A percentile compares a stretch with the other conserved stretches of the same genome.
These are phyloP conservation scores for Himalopsyche phryganea DNA, from an alignment of 1,140 invertebrate species.

Conservation along the genomic window DNA sequence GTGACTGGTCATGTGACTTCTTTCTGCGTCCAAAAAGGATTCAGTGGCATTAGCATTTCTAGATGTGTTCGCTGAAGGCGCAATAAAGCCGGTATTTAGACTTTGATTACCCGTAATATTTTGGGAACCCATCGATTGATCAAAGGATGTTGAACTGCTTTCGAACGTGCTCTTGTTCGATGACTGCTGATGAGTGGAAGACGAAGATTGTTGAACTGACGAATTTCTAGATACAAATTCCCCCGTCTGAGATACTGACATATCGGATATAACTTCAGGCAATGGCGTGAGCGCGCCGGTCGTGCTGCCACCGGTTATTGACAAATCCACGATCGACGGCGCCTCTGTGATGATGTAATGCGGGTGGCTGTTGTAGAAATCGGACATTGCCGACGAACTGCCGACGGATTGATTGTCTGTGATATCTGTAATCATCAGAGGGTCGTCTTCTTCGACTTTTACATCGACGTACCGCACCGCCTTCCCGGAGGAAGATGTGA, in stretches of 20 bases:
- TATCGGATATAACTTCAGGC: constrained; percentile 47
- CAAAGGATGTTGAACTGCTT: constrained; percentile 44
- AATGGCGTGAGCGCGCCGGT: constrained; percentile 38
- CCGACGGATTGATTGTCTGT: constrained; percentile 48
- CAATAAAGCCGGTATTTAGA: constrained; percentile 49
- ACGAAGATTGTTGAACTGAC: constrained; percentile 43
- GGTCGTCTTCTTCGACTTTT: constrained; percentile 52
- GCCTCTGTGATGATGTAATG: constrained; percentile 54
- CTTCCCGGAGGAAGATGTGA: constrained; percentile 45
- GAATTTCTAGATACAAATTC: constrained; percentile 46
- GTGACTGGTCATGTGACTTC: constrained; percentile 8
- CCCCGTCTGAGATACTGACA: constrained; percentile 45
- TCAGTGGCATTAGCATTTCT: constrained; percentile 42
- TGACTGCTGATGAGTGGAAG: constrained; percentile 46
- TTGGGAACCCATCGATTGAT: constrained; percentile 40
- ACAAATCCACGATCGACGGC: constrained; percentile 47
- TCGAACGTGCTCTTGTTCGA: constrained; percentile 45
- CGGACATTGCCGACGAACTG: constrained; percentile 47
- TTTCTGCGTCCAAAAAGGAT: constrained; percentile 47
- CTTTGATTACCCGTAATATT: constrained; percentile 36
- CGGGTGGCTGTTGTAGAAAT: constrained; percentile 50
- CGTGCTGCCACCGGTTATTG: constrained; percentile 2
- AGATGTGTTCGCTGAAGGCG: constrained; percentile 38
- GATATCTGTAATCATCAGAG: constrained; percentile 52
- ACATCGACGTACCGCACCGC: constrained; percentile 52